phyloP scores from a whole-genome alignment of 2,113 vertebrate genomes.

The Ancistrus triradiatus region DNA sequence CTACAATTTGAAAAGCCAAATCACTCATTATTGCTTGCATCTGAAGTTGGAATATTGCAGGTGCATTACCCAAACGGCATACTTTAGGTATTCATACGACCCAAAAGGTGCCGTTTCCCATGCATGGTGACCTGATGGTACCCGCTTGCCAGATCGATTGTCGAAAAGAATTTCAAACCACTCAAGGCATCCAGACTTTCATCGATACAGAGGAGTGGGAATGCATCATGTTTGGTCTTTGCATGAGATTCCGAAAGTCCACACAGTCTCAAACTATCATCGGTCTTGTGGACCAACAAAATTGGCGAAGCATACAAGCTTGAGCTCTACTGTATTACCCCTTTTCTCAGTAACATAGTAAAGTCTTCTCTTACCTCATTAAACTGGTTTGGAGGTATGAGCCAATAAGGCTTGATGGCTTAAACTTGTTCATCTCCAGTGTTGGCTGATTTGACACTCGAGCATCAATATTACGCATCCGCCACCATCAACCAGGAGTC shows the following conservation, averaged over 20 bases:
- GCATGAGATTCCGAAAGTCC: neutral
- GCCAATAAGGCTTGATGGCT: neutral
- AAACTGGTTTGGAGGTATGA: constrained; percentile 11
- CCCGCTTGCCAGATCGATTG: constrained; percentile 10
- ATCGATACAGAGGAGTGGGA: constrained; percentile 19
- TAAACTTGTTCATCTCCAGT: too few relatives aligned
- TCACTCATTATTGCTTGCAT: constrained; percentile 16
- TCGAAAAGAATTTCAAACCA: constrained; percentile 3
- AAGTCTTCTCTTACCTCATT: constrained; percentile 13
- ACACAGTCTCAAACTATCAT: neutral
- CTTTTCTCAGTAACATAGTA: neutral
- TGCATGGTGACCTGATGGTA: constrained; percentile 19
- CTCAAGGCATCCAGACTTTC: constrained; percentile 24
- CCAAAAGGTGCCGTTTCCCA: constrained; percentile 20
- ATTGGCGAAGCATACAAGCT: neutral
- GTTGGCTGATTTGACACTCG: too few relatives aligned
- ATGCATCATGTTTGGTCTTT: neutral
- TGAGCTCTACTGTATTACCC: constrained; percentile 3
- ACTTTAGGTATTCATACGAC: constrained; percentile 1
- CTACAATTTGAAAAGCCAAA: neutral
- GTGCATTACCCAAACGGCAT: constrained; percentile 15
- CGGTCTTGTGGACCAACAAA: neutral
- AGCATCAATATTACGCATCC: too few relatives aligned
- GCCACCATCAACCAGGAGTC: too few relatives aligned
- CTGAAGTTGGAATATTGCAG: neutral